Conservation (phyloP, 2,113 vertebrate species). For the Holacanthus passer region DNA sequence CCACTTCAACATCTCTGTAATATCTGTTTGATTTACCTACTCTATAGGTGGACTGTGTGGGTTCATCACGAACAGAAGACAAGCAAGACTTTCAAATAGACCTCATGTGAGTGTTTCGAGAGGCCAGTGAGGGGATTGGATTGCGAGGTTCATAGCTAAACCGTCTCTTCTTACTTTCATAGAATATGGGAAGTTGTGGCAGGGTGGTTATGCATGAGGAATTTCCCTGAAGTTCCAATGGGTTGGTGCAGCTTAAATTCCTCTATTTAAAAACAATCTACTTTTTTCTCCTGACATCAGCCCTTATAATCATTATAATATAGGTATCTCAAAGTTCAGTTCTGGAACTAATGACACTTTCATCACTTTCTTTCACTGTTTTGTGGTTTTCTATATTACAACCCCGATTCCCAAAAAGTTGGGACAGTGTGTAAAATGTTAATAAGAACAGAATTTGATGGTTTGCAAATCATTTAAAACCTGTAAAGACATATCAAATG, state of each 20-base stretch:
- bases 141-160: neutral
- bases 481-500: too few relatives aligned
- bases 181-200: neutral
- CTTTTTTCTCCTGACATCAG: too few relatives aligned
- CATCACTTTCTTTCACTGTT: neutral
- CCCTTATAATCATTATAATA: too few relatives aligned
- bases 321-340: neutral
- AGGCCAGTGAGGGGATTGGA: neutral
- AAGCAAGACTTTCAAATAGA: neutral
- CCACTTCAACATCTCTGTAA: neutral
- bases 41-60: neutral
- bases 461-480: too few relatives aligned
- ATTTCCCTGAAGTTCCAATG: neutral
- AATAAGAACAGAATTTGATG: too few relatives aligned
- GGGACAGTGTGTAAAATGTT: too few relatives aligned
- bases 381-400: too few relatives aligned
- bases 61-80: neutral
- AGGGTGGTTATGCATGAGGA: neutral
- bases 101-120: neutral
- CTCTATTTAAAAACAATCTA: neutral
- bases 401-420: too few relatives aligned
- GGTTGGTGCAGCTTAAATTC: neutral
- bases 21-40: slow-evolving; percentile 11
- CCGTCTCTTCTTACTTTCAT: neutral
- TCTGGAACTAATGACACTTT: neutral